Percentiles rank a stretch among this genome's conserved stretches.
Conservation (phyloP, 2,888 invertebrate genomes). For the Hydraecia micacea region DNA sequence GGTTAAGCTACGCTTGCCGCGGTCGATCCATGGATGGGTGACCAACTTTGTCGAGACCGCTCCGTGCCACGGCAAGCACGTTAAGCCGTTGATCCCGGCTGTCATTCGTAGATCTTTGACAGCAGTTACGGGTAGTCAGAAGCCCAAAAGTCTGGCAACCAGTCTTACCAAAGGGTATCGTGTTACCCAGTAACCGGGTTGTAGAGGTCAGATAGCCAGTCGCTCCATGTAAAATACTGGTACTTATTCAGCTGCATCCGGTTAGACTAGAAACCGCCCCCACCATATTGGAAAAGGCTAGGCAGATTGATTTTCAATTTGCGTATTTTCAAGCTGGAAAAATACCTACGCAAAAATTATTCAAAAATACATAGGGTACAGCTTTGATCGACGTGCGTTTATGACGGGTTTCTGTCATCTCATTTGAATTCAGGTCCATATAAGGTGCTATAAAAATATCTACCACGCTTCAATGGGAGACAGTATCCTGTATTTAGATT, state of each 20-base stretch:
- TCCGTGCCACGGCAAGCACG: not conserved
- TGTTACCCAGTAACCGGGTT: not conserved
- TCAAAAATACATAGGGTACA: constrained; percentile 17
- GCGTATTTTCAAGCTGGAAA: not conserved
- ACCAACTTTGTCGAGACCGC: too few species aligned
- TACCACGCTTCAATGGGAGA: too few species aligned
- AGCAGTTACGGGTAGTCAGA: not conserved
- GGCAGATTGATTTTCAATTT: constrained; percentile 9
- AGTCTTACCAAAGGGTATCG: not conserved
- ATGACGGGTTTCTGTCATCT: constrained; percentile 45
- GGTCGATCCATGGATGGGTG: too few species aligned
- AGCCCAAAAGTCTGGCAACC: not conserved
- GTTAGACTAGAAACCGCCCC: not conserved
- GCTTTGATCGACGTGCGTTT: constrained; percentile 36
- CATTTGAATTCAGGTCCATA: constrained; percentile 54
- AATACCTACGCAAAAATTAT: constrained; percentile 16
- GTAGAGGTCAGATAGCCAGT: not conserved
- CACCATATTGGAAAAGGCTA: too few species aligned
- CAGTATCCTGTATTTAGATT: too few species aligned
- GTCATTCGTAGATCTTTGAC: not conserved
- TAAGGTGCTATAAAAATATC: too few species aligned
- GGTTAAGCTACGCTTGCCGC: not conserved
- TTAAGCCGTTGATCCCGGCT: not conserved
- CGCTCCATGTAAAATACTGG: too few species aligned
- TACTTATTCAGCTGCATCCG: not conserved